A percentile compares a stretch with the other conserved stretches of the same genome.
Conservation (phyloP, 2,888 invertebrate species). For the Camponotus fellah region DNA sequence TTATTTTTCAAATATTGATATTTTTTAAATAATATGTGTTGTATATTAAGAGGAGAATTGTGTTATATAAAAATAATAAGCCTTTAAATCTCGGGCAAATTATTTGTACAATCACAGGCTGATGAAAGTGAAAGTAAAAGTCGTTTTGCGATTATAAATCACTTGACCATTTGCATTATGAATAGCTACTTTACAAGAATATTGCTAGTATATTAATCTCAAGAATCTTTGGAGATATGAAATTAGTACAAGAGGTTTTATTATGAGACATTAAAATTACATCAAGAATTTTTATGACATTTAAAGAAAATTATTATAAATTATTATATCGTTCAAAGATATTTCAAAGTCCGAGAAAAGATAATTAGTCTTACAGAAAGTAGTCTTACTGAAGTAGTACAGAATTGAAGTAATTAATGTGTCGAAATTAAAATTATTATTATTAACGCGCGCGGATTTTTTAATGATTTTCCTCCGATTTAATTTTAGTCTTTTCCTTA, state of each 20-base stretch:
- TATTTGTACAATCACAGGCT: not conserved
- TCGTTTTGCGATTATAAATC: not conserved
- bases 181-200: slow-evolving; percentile 16
- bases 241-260: slow-evolving; percentile 1
- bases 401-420: not conserved
- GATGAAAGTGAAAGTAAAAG: not conserved
- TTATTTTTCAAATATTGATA: not conserved
- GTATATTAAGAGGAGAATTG: not conserved
- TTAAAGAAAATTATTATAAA: slow-evolving; percentile 18
- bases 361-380: not conserved
- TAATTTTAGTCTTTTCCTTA: no score
- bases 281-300: slow-evolving; percentile 2
- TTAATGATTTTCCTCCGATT: no score
- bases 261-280: slow-evolving; percentile 2
- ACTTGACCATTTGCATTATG: slow-evolving; percentile 9
- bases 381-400: not conserved
- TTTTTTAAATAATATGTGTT: not conserved
- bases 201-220: slow-evolving; percentile 7
- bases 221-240: not conserved
- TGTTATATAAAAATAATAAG: not conserved
- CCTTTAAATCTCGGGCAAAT: not conserved
- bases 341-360: not conserved
- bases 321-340: not conserved
- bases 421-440: not conserved
- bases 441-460: no score